These are phyloP conservation scores for Myathropa florea DNA, from an alignment of 2,888 invertebrate genomes.

Conservation along the genomic window DNA sequence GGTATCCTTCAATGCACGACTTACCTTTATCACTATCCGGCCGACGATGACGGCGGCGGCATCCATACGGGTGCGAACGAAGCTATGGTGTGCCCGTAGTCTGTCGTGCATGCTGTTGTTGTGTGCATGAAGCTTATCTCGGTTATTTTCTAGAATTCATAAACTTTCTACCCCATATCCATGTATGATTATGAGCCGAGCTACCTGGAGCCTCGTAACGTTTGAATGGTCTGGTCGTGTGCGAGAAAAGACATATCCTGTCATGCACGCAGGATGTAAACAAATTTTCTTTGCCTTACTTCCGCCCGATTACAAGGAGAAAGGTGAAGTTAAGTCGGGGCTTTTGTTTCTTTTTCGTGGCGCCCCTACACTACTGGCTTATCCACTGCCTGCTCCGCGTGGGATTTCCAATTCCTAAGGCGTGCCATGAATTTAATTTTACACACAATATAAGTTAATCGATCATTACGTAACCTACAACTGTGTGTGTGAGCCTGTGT, in stretches of 20 bases:
- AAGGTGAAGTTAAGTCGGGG: not conserved
- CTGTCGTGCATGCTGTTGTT: slow-evolving; percentile 47
- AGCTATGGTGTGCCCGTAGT: slow-evolving; percentile 6
- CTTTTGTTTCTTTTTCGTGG: slow-evolving; percentile 12
- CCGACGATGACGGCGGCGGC: slow-evolving; percentile 10
- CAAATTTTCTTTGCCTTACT: slow-evolving; percentile 44
- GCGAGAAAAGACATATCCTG: slow-evolving; percentile 20
- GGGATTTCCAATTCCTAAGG: slow-evolving; percentile 46
- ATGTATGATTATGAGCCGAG: slow-evolving; percentile 43
- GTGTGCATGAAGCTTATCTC: slow-evolving; percentile 66
- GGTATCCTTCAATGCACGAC: slow-evolving; percentile 62
- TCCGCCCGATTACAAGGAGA: not conserved
- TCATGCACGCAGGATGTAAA: slow-evolving; percentile 63
- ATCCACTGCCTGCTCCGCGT: not conserved
- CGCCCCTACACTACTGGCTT: not conserved
- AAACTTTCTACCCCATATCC: slow-evolving; percentile 64
- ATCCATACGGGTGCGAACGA: not conserved
- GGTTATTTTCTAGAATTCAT: slow-evolving; percentile 63
- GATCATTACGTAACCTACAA: slow-evolving; percentile 50
- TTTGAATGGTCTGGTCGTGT: slow-evolving; percentile 28
- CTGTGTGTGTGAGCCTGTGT: slow-evolving; percentile 14
- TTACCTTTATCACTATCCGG: slow-evolving; percentile 41
- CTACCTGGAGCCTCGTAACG: slow-evolving; percentile 6
- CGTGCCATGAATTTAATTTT: slow-evolving; percentile 68
- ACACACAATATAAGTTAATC: slow-evolving; percentile 63